Evolutionary conservation across 1,140 invertebrate genomes (phyloP).

Genomic region (Phthorimaea operculella): DNA sequence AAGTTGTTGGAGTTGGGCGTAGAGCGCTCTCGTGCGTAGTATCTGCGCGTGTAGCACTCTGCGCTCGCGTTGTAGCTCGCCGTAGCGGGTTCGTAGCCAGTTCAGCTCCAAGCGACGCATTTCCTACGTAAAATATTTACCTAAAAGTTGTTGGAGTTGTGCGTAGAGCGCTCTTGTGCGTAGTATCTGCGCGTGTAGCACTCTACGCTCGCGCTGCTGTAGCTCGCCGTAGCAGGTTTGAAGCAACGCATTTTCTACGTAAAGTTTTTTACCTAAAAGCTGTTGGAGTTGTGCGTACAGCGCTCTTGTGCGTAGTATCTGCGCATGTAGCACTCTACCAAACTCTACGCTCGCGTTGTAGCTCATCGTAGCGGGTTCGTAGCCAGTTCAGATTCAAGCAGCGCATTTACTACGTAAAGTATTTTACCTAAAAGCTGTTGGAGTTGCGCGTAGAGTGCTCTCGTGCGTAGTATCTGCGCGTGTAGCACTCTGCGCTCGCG

Average conservation of each 20-base stretch:
- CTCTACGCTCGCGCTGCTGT: constrained; percentile 32
- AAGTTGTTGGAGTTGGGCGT: constrained; percentile 36
- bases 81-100: constrained; percentile 35
- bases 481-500: constrained; percentile 35
- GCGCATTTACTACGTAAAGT: constrained; percentile 44
- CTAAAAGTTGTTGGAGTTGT: constrained; percentile 37
- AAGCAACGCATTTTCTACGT: too few relatives aligned
- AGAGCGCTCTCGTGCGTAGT: constrained; percentile 34
- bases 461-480: constrained; percentile 37
- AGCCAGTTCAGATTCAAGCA: constrained; percentile 43
- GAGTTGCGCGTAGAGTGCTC: constrained; percentile 35
- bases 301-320: constrained; percentile 36
- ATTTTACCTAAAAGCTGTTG: constrained; percentile 40
- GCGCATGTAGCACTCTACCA: constrained; percentile 35
- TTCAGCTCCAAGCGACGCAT: constrained; percentile 46
- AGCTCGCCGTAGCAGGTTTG: constrained; percentile 32
- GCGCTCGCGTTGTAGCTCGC: constrained; percentile 39
- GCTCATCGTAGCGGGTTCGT: constrained; percentile 28
- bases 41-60: constrained; percentile 39
- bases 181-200: constrained; percentile 39
- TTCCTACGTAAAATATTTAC: constrained; percentile 38
- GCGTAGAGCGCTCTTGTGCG: constrained; percentile 36
- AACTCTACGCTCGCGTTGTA: constrained; percentile 39
- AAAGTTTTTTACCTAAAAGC: constrained; percentile 44
- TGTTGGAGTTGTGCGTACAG: constrained; percentile 39